phyloP scores from a whole-genome alignment of 2,888 invertebrate genomes.

The Ormyrus rosae region DNA sequence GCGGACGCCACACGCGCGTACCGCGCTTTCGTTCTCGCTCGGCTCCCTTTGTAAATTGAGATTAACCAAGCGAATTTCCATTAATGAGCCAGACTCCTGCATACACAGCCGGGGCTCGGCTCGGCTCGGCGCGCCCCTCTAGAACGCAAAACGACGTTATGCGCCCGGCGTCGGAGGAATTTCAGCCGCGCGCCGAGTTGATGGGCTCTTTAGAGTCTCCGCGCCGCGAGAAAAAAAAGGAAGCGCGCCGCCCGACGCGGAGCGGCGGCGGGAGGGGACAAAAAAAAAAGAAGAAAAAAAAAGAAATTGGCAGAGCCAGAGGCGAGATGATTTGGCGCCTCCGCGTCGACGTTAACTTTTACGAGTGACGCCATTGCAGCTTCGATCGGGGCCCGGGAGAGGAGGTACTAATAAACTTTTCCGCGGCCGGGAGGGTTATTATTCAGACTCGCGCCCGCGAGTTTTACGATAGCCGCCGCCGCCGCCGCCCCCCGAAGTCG shows the following conservation, averaged over 20 bases:
- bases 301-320: constrained; percentile 35
- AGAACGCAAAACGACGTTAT: constrained; percentile 21
- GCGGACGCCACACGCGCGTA: too few species aligned
- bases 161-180: background rate
- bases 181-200: background rate
- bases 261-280: background rate
- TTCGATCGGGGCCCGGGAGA: constrained; percentile 41
- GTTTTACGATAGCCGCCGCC: constrained; percentile 41
- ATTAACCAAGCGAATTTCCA: constrained; percentile 30
- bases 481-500: constrained; percentile 30
- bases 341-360: constrained; percentile 51
- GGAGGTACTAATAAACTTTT: constrained; percentile 51
- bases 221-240: too few species aligned
- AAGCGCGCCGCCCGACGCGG: too few species aligned
- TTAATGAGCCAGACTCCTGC: constrained; percentile 34
- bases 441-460: constrained; percentile 40
- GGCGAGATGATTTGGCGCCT: constrained; percentile 49
- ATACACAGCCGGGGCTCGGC: background rate
- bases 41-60: constrained; percentile 6
- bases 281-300: constrained; percentile 10
- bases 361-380: constrained; percentile 40
- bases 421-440: constrained; percentile 50
- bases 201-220: constrained; percentile 14
- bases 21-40: too few species aligned
- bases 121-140: background rate